Evolutionary conservation across 1,140 invertebrate genomes (phyloP).

Genomic region (roundworm (Caenorhabditis elegans)): WBcel235 BX284602.5:5883501-5884000

Average conservation of each 20-base stretch:
- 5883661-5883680: background rate
- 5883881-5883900: no score
- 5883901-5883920: background rate
- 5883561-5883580: background rate
- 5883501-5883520: no score
- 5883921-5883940: background rate
- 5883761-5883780: background rate
- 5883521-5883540: background rate
- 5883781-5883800: background rate
- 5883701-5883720: slow-evolving; percentile 32
- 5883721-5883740: background rate
- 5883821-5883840: no score
- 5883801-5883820: slow-evolving; percentile 20
- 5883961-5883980: no score
- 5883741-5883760: no score
- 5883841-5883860: no score
- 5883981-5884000: no score
- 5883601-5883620: background rate
- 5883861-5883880: no score
- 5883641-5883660: background rate
- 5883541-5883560: background rate
- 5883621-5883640: background rate
- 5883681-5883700: background rate
- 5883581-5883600: slow-evolving; percentile 17
- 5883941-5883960: background rate